Conservation (phyloP, 2,888 invertebrate species). For the Drosophila anomalipes region DNA sequence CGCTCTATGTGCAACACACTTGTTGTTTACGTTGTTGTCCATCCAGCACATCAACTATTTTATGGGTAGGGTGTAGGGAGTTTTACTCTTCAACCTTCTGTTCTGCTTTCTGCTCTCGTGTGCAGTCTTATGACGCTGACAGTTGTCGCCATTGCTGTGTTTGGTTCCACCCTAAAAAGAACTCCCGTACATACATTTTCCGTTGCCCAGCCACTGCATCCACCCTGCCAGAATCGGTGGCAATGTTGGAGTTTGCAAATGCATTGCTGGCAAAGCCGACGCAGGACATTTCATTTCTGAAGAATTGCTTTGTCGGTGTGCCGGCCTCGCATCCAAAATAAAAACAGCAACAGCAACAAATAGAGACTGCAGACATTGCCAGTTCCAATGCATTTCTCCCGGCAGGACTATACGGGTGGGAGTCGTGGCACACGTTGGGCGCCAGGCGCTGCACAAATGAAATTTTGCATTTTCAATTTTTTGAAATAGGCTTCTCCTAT, state of each 20-base stretch:
- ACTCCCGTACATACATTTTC: not conserved
- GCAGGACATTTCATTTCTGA: conserved; percentile 80
- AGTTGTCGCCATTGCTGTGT: conserved; percentile 65
- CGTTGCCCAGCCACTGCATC: conserved; percentile 22
- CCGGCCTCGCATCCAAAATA: conserved; percentile 58
- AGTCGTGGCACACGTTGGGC: conserved; percentile 28
- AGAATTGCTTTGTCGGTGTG: conserved; percentile 77
- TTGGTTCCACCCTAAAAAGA: conserved; percentile 33
- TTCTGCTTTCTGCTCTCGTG: conserved; percentile 10
- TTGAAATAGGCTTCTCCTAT: conserved; percentile 78
- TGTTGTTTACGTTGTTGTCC: conserved; percentile 65
- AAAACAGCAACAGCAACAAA: conserved; percentile 39
- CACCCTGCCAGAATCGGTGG: conserved; percentile 11
- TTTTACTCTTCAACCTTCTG: not conserved
- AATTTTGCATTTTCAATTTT: conserved; percentile 81
- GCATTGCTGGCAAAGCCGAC: conserved; percentile 61
- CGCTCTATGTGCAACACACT: conserved; percentile 49
- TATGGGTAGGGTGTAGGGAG: not conserved
- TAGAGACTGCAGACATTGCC: conserved; percentile 47
- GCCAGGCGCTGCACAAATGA: conserved; percentile 69
- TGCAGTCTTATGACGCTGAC: conserved; percentile 74
- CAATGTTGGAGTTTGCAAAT: conserved; percentile 57
- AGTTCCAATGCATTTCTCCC: conserved; percentile 56
- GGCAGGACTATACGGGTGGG: conserved; percentile 11
- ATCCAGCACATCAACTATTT: conserved; percentile 21